These are phyloP conservation scores for Atopsyche davidsoni DNA, from an alignment of 1,140 invertebrate genomes.

Conservation along the genomic window DNA sequence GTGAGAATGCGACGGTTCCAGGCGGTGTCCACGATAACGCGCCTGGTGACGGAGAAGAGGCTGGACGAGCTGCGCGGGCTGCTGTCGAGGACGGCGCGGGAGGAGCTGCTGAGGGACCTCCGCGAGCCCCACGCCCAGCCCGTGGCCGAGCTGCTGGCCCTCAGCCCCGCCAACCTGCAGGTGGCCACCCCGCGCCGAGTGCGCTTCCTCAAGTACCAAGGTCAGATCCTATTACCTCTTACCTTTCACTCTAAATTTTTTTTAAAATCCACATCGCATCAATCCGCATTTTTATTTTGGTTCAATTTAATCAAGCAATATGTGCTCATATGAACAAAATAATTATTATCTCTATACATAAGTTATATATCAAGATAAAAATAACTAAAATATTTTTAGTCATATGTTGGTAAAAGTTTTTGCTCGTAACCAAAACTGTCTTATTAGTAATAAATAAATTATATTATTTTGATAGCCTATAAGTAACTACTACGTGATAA, in stretches of 20 bases:
- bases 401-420: no score
- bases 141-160: background rate
- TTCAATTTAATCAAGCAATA: background rate
- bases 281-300: background rate
- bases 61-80: slow-evolving; percentile 6
- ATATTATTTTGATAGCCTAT: no score
- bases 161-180: slow-evolving; percentile 2
- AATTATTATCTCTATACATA: no score
- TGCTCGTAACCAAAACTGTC: no score
- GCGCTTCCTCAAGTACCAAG: slow-evolving; percentile 11
- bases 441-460: no score
- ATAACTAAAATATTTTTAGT: no score
- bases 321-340: background rate
- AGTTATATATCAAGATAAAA: no score
- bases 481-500: no score
- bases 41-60: background rate
- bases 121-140: background rate
- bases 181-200: slow-evolving; percentile 10
- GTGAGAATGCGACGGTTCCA: no score
- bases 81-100: background rate
- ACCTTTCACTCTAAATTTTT: no score
- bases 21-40: slow-evolving; percentile 12
- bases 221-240: no score
- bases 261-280: no score
- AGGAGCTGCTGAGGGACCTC: background rate